These are phyloP conservation scores for Bettongia penicillata DNA, from an alignment of 2,113 vertebrate genomes.

Conservation along the genomic window DNA sequence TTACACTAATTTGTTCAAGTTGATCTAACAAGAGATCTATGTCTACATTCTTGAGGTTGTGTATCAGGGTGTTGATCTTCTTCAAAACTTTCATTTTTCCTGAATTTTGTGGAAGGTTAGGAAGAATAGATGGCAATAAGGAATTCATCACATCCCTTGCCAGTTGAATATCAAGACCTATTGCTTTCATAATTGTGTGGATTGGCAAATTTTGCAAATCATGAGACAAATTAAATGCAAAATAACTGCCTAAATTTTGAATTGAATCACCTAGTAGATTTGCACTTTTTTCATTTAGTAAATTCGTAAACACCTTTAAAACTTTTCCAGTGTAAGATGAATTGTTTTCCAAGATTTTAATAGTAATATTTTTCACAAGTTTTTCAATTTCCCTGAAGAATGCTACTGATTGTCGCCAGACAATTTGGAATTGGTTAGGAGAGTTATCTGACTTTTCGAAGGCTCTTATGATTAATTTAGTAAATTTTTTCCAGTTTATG, in stretches of 20 bases:
- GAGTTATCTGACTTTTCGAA: conserved; percentile 39
- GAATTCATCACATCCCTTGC: conserved; percentile 54
- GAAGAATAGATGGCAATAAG: conserved; percentile 48
- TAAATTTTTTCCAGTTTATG: conserved; percentile 57
- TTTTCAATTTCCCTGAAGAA: conserved; percentile 72
- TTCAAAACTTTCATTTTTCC: conserved; percentile 42
- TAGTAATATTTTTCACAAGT: conserved; percentile 53
- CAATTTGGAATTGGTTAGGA: conserved; percentile 47
- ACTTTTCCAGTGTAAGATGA: conserved; percentile 32
- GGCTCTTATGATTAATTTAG: conserved; percentile 21
- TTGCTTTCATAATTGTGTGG: conserved; percentile 31
- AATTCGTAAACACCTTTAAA: conserved; percentile 25
- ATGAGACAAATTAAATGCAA: conserved; percentile 51
- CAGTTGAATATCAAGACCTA: conserved; percentile 62
- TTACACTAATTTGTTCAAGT: conserved; percentile 66
- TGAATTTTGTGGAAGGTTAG: conserved; percentile 5
- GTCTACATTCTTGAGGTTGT: conserved; percentile 54
- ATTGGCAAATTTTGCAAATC: conserved; percentile 37
- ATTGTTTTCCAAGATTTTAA: conserved; percentile 45
- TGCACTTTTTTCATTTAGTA: conserved; percentile 56
- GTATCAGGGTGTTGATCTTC: conserved; percentile 40
- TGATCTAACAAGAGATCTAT: conserved; percentile 67
- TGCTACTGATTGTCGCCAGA: conserved; percentile 46
- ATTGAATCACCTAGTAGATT: conserved; percentile 39
- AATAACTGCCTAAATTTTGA: conserved; percentile 55